These are phyloP conservation scores for Muschampia plurimacula DNA, from an alignment of 2,888 invertebrate species.

Conservation along the genomic window DNA sequence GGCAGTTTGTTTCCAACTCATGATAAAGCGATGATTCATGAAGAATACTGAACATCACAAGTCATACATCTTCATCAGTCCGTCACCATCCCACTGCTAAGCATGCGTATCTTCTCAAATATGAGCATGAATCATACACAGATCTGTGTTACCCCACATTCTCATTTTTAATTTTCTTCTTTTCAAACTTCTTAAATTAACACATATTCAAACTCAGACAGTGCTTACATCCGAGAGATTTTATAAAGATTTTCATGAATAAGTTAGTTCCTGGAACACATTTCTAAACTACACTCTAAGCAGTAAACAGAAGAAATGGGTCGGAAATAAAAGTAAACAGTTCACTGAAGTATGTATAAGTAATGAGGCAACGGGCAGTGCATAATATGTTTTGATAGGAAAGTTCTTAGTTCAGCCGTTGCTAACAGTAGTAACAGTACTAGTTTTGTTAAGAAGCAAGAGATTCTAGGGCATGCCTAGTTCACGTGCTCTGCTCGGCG, in stretches of 20 bases:
- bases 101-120: no score
- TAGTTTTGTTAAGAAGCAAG: slow-evolving; percentile 45
- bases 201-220: neutral
- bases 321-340: slow-evolving; percentile 23
- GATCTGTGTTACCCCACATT: no score
- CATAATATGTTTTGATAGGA: slow-evolving; percentile 48
- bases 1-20: no score
- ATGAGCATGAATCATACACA: no score
- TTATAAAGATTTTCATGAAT: neutral
- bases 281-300: slow-evolving; percentile 11
- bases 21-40: no score
- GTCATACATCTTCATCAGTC: no score
- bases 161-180: neutral
- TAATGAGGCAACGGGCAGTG: slow-evolving; percentile 39
- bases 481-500: neutral
- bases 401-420: slow-evolving; percentile 41
- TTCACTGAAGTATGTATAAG: slow-evolving; percentile 30
- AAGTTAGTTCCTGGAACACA: slow-evolving; percentile 2
- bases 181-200: neutral
- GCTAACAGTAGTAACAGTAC: slow-evolving; percentile 45
- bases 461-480: slow-evolving; percentile 38
- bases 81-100: no score
- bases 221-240: neutral
- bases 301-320: slow-evolving; percentile 18
- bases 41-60: no score